Evolutionary conservation across 2,888 invertebrate genomes (phyloP), one percentile per base, ranked within the genome.

Genomic region (Ectemnius lituratus): DNA sequence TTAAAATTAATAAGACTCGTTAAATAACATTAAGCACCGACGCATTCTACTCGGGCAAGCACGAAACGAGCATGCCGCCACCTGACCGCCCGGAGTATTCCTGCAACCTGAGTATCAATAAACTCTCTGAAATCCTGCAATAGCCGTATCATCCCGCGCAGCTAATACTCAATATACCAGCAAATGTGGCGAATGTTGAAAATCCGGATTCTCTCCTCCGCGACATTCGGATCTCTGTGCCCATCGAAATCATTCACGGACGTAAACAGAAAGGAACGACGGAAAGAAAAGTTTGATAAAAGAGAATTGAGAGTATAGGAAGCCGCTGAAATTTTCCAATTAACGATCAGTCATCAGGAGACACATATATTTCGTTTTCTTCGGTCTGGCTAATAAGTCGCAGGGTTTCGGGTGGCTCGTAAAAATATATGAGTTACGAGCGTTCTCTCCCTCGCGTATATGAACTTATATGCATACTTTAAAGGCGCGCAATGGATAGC

Each of bases 381-480:
- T 11, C 8, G 37, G 8, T 5, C 37, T 8, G 37, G 37, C 37
- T 82, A 82, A 82, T 82, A 79, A 81, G 81, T 70, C 79, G 70
- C 73, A 77, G 37, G 37, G 77, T 77, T 77, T 63, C 77, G 81
- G 79, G 74, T 78, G 81, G 72, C 76, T 81, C 82, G 70, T 81
- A 82, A 82, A 82, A 82, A 75, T 79, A 11, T 74, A 71, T 81
- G 81, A 82, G 79, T 82, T 82, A 82, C 76, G 81, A 65, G 75
- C 67, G 76, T 62, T 70, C 67, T 61, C 64, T 63, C 70, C 67
- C 61, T 46, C 68, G 67, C 68, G 68, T 68, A 63, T 37, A 37
- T 37, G 37, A 11, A 37, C 37, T 37, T 37, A 37, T 37, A 37
- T 37, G 37, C 37, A 37, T 37, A 37, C 6, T 37, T 37, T 37